Percentiles rank a stretch among this genome's conserved stretches.
Evolutionary conservation across 2,888 invertebrate genomes (phyloP).

Genomic region (Thysanoteuthis rhombus): DNA sequence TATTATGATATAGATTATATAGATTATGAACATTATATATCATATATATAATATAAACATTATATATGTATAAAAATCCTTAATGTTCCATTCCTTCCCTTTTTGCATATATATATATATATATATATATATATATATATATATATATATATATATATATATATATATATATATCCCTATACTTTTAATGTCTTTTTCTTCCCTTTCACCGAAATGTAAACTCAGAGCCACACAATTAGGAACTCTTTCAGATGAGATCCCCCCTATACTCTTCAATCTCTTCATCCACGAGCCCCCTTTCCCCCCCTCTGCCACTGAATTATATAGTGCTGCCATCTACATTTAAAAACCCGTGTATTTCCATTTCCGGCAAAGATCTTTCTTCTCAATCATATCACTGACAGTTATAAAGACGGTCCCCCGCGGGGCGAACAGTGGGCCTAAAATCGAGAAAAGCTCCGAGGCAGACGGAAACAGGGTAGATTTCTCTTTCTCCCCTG

Average conservation of each 20-base stretch:
- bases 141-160: no score
- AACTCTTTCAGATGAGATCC: background rate
- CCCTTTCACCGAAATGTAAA: background rate
- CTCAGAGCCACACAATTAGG: background rate
- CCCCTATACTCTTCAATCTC: background rate
- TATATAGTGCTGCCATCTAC: background rate
- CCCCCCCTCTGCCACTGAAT: background rate
- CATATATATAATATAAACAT: no score
- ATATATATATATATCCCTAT: no score
- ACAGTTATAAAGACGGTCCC: background rate
- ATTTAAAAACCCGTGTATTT: conserved; percentile 12
- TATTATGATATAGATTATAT: no score
- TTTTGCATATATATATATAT: no score
- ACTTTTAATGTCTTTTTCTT: background rate
- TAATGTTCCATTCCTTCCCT: no score
- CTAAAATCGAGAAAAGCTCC: background rate
- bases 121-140: no score
- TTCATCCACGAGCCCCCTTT: background rate
- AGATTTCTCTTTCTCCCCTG: background rate
- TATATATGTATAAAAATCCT: no score
- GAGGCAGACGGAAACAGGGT: background rate
- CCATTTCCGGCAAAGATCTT: background rate
- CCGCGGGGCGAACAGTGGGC: background rate
- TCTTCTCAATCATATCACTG: conserved; percentile 12
- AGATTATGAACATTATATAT: no score